Evolutionary conservation across 2,888 invertebrate species (phyloP).

Genomic region (Polydesmus complanatus): DNA sequence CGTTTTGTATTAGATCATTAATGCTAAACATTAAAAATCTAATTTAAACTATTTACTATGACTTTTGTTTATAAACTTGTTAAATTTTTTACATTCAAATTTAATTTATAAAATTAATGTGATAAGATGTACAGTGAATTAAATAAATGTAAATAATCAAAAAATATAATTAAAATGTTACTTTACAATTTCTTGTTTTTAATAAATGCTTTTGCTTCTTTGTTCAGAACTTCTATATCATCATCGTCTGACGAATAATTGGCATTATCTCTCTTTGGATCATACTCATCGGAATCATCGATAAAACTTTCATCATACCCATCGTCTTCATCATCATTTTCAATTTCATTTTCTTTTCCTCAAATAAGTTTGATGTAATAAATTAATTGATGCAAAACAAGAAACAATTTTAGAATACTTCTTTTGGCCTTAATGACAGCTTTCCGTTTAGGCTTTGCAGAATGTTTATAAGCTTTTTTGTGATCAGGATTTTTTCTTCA

Average conservation of each 20-base stretch:
- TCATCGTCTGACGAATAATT: constrained; percentile 22
- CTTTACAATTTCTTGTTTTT: constrained; percentile 12
- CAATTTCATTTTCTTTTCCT: background rate
- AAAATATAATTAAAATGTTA: no score
- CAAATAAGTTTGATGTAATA: background rate
- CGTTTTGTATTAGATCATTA: no score
- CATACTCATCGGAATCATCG: constrained; percentile 11
- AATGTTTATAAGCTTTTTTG: constrained; percentile 20
- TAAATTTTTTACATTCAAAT: no score
- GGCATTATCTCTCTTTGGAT: constrained; percentile 16
- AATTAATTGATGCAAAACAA: constrained; percentile 7
- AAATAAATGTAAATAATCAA: no score
- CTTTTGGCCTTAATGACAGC: constrained; percentile 20
- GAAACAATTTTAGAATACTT: constrained; percentile 9
- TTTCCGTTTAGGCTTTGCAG: constrained; percentile 21
- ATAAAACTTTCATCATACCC: constrained; percentile 14
- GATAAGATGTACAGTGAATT: no score
- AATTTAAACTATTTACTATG: no score
- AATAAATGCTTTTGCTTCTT: constrained; percentile 14
- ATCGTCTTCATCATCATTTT: constrained; percentile 11
- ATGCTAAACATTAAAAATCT: no score
- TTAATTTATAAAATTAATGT: no score
- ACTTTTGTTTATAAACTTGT: no score
- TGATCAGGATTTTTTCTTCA: constrained; percentile 21
- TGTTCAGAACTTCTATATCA: constrained; percentile 19